Evolutionary conservation across 2,888 invertebrate genomes (phyloP).

Genomic region (Eupeodes latifasciatus): DNA sequence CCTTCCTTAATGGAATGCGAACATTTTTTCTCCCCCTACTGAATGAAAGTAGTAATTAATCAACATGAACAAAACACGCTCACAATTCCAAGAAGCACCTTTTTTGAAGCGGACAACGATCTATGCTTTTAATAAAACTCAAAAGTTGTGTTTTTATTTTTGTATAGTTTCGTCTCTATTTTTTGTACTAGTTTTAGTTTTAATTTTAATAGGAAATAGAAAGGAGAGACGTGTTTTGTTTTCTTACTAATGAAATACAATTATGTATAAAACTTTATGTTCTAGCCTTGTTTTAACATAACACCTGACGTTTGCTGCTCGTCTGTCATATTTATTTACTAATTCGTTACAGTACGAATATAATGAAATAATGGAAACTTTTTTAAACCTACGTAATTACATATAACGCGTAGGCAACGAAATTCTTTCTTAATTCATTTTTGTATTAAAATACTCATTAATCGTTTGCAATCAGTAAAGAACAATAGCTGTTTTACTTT

Average conservation of each 20-base stretch:
- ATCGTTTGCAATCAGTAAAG: no score
- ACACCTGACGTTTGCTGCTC: neutral
- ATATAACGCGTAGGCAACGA: neutral
- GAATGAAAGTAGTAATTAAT: constrained; percentile 47
- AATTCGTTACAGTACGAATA: neutral
- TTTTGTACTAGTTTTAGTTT: constrained; percentile 18
- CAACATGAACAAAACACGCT: constrained; percentile 41
- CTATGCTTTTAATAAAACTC: constrained; percentile 35
- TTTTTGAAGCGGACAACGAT: constrained; percentile 10
- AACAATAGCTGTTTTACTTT: no score
- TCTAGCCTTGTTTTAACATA: neutral
- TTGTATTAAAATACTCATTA: no score
- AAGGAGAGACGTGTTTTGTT: constrained; percentile 4
- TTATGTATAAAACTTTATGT: constrained; percentile 2
- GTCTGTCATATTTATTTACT: constrained; percentile 7
- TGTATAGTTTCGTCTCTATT: constrained; percentile 1
- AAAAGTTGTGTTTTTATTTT: constrained; percentile 24
- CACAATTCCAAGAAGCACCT: constrained; percentile 49
- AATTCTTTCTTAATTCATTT: neutral
- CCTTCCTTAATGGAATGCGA: constrained; percentile 69
- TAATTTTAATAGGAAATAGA: constrained; percentile 12
- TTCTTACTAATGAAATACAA: constrained; percentile 26
- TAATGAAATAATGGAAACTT: neutral
- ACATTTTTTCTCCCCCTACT: constrained; percentile 49
- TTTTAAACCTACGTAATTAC: neutral